phyloP scores from a whole-genome alignment of 2,888 invertebrate species.

The Vesta saturnalis region DNA sequence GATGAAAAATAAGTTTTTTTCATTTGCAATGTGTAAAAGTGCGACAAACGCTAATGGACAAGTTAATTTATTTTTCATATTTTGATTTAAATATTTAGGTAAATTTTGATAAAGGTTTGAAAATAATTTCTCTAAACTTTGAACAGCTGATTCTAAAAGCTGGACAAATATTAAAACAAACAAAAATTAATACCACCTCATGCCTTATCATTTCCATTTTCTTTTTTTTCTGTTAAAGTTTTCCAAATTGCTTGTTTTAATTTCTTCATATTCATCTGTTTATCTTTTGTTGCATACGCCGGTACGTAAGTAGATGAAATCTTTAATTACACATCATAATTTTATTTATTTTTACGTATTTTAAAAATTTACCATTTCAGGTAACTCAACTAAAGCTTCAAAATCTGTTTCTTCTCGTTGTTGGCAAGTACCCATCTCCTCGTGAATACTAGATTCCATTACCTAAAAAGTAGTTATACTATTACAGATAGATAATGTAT shows the following conservation, averaged over 20 bases:
- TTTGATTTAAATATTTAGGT: background rate
- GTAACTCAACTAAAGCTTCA: background rate
- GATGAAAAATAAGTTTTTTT: background rate
- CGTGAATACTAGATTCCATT: background rate
- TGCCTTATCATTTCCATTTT: no score
- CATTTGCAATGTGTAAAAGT: slow-evolving; percentile 7
- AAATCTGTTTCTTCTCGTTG: background rate
- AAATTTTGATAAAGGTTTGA: background rate
- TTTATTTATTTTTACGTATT: background rate
- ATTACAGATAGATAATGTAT: background rate
- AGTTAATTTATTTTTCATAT: background rate
- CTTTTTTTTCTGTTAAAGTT: background rate
- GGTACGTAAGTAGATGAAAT: background rate
- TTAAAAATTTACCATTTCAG: background rate
- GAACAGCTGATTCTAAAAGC: background rate
- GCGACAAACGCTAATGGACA: background rate
- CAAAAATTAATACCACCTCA: background rate
- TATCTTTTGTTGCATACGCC: background rate
- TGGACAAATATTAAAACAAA: background rate
- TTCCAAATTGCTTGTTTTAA: background rate
- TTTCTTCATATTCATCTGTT: slow-evolving; percentile 1
- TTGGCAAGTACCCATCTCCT: background rate
- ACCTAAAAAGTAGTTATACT: background rate
- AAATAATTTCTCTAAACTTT: background rate
- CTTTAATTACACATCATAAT: background rate